Base-by-base conservation (phyloP, 2,797 vertebrate species). In the Trematomus bernacchii region DNA sequence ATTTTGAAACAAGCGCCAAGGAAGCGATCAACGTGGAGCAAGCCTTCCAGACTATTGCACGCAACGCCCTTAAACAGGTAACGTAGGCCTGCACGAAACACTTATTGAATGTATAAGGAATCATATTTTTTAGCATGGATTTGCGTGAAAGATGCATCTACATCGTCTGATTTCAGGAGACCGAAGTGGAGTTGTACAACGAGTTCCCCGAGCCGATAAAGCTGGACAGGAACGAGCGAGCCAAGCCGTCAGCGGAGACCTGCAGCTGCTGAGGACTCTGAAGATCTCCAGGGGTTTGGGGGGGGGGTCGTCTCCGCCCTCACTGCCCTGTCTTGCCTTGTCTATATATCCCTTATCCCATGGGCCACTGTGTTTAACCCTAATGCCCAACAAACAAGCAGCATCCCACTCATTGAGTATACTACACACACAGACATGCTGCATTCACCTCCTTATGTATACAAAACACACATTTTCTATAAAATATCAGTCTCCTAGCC, bases 51-150 rank as follows among this genome's bases (percentile, higher is more conserved):
- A 99, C 98, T n/a, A 99, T 99, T 75, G 98, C 98, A 90, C 96
- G 98, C 90, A 99, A 99, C 13, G 98, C 98, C 90, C 98, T 99
- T 77, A 99, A 99, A 95, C 98, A 99, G 97, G 98, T 99, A 92
- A 53, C 30, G 4, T 10, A 71, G 0, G 33, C 23, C 10, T 16
- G 18, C 10, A 11, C 21, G 18, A 68, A 46, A 61, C 12, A 18
- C 15, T 10, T 2, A 19, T 2, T 0, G 18, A 12, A 15, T 10
- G 4, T 6, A 12, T 6, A 19, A 21, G 23, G 12, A 63, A 30
- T 23, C 16, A 14, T 1, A n/a, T 43, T 27, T 40, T 51, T 46
- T 14, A 30, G 10, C 47, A 37, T 18, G 0, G 21, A n/a, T 66
- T 44, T 43, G 40, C 4, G 16, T 44, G 30, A 48, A 33, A 13